Percentiles rank a stretch among this genome's conserved stretches.
Evolutionary conservation across 2,113 vertebrate genomes (phyloP).

Genomic region (Nyctereutes procyonoides): DNA sequence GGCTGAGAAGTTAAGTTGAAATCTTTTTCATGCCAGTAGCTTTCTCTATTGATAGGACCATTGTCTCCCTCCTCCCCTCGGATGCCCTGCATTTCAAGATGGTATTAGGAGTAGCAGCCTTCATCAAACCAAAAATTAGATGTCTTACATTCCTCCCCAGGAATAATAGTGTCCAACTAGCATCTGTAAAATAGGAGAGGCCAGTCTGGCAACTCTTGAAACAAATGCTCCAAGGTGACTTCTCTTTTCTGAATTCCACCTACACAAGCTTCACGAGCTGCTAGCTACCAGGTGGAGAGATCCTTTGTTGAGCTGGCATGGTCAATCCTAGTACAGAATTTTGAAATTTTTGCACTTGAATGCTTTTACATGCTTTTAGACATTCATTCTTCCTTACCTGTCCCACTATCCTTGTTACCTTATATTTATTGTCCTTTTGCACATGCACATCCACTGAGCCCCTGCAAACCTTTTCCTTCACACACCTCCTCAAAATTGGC

Average conservation of each 20-base stretch:
- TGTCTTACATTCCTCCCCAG: background rate
- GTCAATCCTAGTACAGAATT: background rate
- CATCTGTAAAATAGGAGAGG: background rate
- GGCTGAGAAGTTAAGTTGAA: background rate
- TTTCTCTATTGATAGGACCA: background rate
- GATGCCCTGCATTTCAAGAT: background rate
- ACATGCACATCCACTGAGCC: background rate
- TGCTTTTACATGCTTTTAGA: background rate
- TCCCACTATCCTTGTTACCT: background rate
- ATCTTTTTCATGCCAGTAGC: background rate
- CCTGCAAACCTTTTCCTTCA: background rate
- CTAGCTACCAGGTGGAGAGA: background rate
- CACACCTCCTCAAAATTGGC: background rate
- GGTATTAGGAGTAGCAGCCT: background rate
- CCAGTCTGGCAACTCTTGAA: background rate
- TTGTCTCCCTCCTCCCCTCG: background rate
- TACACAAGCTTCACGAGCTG: background rate
- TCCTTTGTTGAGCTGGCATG: background rate
- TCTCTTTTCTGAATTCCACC: background rate
- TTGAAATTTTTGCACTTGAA: background rate
- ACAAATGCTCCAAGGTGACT: background rate
- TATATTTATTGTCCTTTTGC: background rate
- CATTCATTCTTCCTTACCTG: constrained; percentile 5
- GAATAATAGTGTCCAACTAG: background rate
- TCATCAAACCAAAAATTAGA: background rate